Evolutionary conservation across 2,888 invertebrate genomes (phyloP).

Genomic region (Acleris emargana): DNA sequence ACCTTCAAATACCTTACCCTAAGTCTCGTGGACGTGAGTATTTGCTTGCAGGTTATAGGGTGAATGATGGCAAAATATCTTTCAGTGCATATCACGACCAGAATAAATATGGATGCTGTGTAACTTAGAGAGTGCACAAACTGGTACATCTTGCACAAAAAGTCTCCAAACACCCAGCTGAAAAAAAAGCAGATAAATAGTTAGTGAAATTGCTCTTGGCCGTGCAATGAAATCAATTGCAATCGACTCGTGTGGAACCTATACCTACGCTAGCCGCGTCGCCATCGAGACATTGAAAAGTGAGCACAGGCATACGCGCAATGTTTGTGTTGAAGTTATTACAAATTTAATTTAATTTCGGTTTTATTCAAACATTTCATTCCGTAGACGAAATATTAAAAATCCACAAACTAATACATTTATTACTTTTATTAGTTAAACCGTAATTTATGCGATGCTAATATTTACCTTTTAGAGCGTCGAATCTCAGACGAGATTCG

Average conservation of each 20-base stretch:
- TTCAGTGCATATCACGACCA: conserved; percentile 94
- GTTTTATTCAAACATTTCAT: neutral
- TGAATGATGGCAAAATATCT: conserved; percentile 94
- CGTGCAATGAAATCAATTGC: neutral
- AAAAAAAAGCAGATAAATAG: conserved; percentile 59
- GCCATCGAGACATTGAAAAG: neutral
- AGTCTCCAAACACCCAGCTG: conserved; percentile 93
- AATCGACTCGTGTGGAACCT: neutral
- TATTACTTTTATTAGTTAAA: neutral
- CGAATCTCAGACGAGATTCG: neutral
- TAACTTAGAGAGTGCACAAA: conserved; percentile 95
- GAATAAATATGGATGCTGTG: conserved; percentile 94
- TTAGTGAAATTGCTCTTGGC: neutral
- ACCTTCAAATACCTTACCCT: conserved; percentile 82
- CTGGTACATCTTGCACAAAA: conserved; percentile 95
- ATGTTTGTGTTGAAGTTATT: neutral
- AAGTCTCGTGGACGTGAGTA: conserved; percentile 89
- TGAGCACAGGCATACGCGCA: neutral
- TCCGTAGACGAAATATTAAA: neutral
- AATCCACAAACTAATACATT: neutral
- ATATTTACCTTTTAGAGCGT: neutral
- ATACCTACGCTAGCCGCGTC: neutral
- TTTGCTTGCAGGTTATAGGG: conserved; percentile 92
- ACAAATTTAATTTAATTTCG: neutral
- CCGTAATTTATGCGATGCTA: neutral